These are phyloP conservation scores for Mus spretus DNA, from an alignment of 2,797 vertebrate genomes.

Conservation along the genomic window DNA sequence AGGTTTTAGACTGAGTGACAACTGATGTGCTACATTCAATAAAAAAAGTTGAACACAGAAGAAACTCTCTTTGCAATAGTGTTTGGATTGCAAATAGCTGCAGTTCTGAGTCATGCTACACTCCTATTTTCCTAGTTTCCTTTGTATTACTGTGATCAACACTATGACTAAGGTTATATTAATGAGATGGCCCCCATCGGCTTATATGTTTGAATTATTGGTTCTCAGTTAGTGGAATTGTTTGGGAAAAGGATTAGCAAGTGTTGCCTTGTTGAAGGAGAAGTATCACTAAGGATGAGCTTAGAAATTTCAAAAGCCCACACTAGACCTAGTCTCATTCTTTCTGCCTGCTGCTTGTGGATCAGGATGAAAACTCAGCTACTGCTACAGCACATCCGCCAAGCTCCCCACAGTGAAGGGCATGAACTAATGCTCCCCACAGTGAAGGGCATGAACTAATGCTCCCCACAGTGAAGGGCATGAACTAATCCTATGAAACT, in stretches of 20 bases:
- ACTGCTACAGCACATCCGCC: neutral
- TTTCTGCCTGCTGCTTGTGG: neutral
- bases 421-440: neutral
- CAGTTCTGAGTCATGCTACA: conserved; percentile 53
- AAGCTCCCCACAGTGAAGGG: neutral
- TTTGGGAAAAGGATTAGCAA: neutral
- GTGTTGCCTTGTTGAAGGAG: neutral
- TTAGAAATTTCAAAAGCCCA: neutral
- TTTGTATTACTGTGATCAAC: neutral
- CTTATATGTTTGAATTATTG: neutral
- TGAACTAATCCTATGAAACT: neutral
- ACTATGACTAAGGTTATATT: neutral
- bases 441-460: too few relatives aligned
- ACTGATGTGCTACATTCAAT: neutral
- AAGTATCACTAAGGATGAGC: neutral
- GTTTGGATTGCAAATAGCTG: neutral
- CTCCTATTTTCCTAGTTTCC: neutral
- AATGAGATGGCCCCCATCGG: neutral
- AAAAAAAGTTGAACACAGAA: conserved; percentile 19
- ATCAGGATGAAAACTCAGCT: neutral
- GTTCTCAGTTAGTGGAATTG: neutral
- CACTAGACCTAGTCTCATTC: neutral
- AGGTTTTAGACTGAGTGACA: conserved; percentile 14
- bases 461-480: neutral
- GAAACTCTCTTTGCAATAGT: conserved; percentile 8